Conservation (phyloP, 1,140 invertebrate species). For the Aphidius gifuensis region DNA sequence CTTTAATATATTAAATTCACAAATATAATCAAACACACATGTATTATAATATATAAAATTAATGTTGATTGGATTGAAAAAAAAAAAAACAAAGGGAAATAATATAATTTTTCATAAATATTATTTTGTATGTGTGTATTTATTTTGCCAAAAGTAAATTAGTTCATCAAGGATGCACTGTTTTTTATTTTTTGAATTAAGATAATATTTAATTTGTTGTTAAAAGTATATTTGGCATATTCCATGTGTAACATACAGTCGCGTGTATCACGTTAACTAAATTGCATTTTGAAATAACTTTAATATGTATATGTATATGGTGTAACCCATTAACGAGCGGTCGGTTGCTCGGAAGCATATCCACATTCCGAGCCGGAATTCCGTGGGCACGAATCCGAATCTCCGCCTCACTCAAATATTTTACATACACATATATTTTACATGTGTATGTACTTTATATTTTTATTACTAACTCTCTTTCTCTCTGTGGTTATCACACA, state of each 20-base stretch:
- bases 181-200: too few relatives aligned
- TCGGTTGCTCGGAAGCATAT: slow-evolving; percentile 17
- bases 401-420: slow-evolving; percentile 18
- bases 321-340: slow-evolving; percentile 19
- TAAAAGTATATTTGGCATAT: neutral
- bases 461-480: too few relatives aligned
- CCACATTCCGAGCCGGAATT: slow-evolving; percentile 25
- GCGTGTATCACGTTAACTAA: slow-evolving; percentile 22
- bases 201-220: neutral
- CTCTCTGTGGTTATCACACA: too few relatives aligned
- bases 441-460: too few relatives aligned
- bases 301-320: slow-evolving; percentile 10
- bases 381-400: slow-evolving; percentile 24
- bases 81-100: neutral
- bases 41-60: too few relatives aligned
- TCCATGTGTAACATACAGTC: slow-evolving; percentile 2
- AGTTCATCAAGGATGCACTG: neutral
- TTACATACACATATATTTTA: neutral
- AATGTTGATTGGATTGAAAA: neutral
- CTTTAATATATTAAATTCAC: neutral
- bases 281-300: slow-evolving; percentile 17
- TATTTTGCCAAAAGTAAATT: neutral
- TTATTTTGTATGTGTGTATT: too few relatives aligned
- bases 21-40: too few relatives aligned
- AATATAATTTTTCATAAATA: too few relatives aligned